Evolutionary conservation across 2,797 vertebrate genomes (phyloP).

Genomic region (Sebastes nivosus): DNA sequence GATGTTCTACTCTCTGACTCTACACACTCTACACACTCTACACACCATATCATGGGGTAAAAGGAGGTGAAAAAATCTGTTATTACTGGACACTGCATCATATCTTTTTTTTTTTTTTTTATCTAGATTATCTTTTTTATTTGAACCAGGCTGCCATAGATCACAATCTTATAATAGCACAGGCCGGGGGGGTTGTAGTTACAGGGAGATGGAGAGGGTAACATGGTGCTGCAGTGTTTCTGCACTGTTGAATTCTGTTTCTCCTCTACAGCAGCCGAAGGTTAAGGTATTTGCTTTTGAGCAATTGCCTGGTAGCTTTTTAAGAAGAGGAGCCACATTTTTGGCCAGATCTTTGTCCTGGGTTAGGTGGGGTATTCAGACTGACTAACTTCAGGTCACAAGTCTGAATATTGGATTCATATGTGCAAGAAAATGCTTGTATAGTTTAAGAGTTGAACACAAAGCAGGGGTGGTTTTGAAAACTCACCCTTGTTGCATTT

Average conservation of each 20-base stretch:
- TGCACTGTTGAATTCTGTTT: neutral
- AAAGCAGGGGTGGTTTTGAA: neutral
- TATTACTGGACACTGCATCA: neutral
- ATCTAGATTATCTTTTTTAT: neutral
- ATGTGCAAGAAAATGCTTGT: neutral
- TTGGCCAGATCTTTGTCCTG: neutral
- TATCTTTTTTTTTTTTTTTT: neutral
- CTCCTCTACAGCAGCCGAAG: neutral
- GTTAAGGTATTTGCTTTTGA: neutral
- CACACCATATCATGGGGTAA: neutral
- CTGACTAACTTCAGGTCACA: neutral
- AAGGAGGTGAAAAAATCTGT: neutral
- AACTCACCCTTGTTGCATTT: neutral
- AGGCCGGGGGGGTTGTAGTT: neutral
- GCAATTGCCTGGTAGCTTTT: neutral
- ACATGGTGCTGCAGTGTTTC: neutral
- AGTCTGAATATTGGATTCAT: neutral
- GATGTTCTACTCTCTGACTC: neutral
- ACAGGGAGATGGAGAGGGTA: neutral
- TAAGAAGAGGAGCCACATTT: neutral
- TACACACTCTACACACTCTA: neutral
- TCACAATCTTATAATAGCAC: conserved; percentile 7
- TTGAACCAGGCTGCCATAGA: neutral
- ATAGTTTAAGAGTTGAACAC: neutral
- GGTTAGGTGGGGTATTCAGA: neutral